Percentiles rank a stretch among this genome's conserved stretches.
Conservation (phyloP, 2,797 vertebrate genomes). For the Pogonophryne albipinna region DNA sequence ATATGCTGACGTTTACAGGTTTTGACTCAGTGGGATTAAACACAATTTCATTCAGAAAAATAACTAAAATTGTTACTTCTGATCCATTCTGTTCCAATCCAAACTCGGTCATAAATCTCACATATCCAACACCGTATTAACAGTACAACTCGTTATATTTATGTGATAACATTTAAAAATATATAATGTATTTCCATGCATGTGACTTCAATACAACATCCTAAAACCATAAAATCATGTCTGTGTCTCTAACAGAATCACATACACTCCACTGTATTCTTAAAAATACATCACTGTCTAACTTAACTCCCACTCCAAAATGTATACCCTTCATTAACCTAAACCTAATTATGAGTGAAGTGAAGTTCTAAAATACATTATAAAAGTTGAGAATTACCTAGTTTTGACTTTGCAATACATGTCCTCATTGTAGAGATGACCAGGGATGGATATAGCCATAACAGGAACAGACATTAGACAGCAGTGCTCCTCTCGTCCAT, state of each 20-base stretch:
- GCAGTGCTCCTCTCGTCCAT: constrained; percentile 76
- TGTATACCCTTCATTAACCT: neutral
- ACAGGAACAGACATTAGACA: constrained; percentile 46
- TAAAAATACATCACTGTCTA: neutral
- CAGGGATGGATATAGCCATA: neutral
- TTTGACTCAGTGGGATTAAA: no score
- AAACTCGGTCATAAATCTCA: neutral
- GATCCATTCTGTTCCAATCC: neutral
- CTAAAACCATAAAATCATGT: neutral
- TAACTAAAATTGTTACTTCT: neutral
- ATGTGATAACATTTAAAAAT: no score
- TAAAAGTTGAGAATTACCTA: neutral
- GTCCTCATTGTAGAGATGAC: neutral
- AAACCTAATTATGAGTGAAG: neutral
- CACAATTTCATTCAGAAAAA: no score
- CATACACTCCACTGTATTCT: neutral
- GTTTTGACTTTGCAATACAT: neutral
- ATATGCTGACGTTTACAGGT: neutral
- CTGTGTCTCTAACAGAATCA: no score
- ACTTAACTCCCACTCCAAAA: neutral
- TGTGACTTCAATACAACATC: neutral
- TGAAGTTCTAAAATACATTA: neutral
- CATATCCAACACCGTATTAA: neutral
- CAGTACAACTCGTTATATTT: neutral
- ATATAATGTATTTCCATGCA: neutral